Percentiles rank a stretch among this genome's conserved stretches.
These are phyloP conservation scores for Ylistrum balloti DNA, from an alignment of 1,140 invertebrate genomes.

Conservation along the genomic window DNA sequence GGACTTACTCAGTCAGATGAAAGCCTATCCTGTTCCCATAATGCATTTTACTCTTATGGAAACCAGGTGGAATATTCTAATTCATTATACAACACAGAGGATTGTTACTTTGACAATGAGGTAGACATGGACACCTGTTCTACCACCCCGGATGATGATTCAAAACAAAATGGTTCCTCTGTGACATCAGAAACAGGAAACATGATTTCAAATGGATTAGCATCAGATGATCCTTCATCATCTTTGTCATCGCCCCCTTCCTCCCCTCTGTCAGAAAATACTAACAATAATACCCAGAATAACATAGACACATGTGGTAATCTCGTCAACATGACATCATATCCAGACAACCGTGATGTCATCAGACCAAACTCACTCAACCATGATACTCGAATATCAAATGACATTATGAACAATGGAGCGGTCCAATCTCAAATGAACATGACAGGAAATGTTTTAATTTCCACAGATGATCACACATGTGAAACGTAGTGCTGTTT, in stretches of 20 bases:
- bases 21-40: constrained; percentile 44
- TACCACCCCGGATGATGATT: not conserved
- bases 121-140: constrained; percentile 2
- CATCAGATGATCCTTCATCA: not conserved
- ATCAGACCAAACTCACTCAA: not conserved
- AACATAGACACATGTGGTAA: not conserved
- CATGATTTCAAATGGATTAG: constrained; percentile 16
- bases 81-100: constrained; percentile 2
- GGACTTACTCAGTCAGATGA: constrained; percentile 55
- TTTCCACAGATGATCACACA: not conserved
- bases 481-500: constrained; percentile 7
- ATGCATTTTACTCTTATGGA: constrained; percentile 54
- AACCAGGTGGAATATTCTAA: constrained; percentile 55
- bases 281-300: not conserved
- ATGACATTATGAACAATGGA: not conserved
- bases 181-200: not conserved
- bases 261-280: not conserved
- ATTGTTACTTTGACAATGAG: constrained; percentile 34
- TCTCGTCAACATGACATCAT: not conserved
- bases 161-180: not conserved
- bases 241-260: not conserved
- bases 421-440: not conserved
- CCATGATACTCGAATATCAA: not conserved
- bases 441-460: not conserved
- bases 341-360: not conserved